phyloP scores from a whole-genome alignment of 2,113 vertebrate species.

The Cepphus grylle region DNA sequence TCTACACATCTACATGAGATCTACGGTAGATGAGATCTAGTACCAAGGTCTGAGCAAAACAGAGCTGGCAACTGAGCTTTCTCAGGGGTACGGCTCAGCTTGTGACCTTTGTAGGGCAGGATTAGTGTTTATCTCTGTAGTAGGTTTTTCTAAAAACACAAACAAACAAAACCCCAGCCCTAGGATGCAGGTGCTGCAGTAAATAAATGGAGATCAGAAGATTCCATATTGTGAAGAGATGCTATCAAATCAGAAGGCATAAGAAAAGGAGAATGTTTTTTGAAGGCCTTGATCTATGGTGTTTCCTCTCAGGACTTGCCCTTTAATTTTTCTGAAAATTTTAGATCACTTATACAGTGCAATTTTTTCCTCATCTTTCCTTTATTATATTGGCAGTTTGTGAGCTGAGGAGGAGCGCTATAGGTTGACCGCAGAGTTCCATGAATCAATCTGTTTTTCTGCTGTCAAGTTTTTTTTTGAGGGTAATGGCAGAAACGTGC shows the following conservation, averaged over 20 bases:
- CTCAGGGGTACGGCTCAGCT: neutral
- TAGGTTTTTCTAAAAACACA: neutral
- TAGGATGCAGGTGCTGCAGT: neutral
- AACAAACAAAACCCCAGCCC: neutral
- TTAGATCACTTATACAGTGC: neutral
- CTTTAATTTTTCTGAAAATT: neutral
- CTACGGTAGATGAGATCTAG: neutral
- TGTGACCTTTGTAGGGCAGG: neutral
- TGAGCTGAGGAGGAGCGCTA: neutral
- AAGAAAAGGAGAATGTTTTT: neutral
- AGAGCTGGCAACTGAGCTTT: neutral
- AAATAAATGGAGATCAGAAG: neutral
- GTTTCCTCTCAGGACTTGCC: neutral
- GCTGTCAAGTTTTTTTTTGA: neutral
- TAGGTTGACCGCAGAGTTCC: neutral
- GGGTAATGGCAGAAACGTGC: fast-evolving
- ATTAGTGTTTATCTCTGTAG: neutral
- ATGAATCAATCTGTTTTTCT: neutral
- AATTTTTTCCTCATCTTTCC: neutral
- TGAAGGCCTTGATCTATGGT: neutral
- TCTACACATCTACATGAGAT: no score
- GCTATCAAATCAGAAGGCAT: neutral
- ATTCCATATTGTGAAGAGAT: neutral
- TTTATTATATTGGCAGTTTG: neutral
- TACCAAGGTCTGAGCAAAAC: neutral